A percentile compares a stretch with the other conserved stretches of the same genome.
These are phyloP conservation scores for Macrotis lagotis DNA, from an alignment of 2,113 vertebrate species.

Conservation along the genomic window DNA sequence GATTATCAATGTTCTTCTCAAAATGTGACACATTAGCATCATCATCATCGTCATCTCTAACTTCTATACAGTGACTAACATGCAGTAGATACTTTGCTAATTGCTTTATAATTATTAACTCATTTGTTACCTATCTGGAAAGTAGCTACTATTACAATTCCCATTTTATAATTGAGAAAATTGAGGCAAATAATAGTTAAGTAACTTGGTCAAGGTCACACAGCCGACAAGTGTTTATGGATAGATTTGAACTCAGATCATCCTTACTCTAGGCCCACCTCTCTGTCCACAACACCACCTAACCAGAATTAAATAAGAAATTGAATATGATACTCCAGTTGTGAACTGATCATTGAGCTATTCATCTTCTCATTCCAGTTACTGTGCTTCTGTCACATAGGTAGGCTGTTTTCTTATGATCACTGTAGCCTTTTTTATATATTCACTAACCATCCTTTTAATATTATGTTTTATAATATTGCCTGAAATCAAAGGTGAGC, in stretches of 20 bases:
- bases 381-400: not conserved
- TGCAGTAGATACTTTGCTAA: not conserved
- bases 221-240: not conserved
- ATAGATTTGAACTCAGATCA: not conserved
- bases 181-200: not conserved
- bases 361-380: not conserved
- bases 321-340: not conserved
- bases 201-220: not conserved
- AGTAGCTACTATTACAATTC: no score
- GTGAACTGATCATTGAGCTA: not conserved
- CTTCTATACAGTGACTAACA: not conserved
- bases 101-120: not conserved
- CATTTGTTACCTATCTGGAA: no score
- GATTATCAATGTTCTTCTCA: not conserved
- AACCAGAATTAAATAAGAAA: not conserved
- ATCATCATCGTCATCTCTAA: not conserved
- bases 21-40: not conserved
- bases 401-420: not conserved
- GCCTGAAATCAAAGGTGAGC: not conserved
- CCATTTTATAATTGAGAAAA: not conserved
- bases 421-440: not conserved
- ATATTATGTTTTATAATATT: not conserved
- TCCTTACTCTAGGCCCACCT: not conserved
- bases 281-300: not conserved
- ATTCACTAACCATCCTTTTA: not conserved